Percentiles rank a stretch among this genome's conserved stretches.
These are phyloP conservation scores for Carapus acus DNA, from an alignment of 2,797 vertebrate species.

Conservation along the genomic window DNA sequence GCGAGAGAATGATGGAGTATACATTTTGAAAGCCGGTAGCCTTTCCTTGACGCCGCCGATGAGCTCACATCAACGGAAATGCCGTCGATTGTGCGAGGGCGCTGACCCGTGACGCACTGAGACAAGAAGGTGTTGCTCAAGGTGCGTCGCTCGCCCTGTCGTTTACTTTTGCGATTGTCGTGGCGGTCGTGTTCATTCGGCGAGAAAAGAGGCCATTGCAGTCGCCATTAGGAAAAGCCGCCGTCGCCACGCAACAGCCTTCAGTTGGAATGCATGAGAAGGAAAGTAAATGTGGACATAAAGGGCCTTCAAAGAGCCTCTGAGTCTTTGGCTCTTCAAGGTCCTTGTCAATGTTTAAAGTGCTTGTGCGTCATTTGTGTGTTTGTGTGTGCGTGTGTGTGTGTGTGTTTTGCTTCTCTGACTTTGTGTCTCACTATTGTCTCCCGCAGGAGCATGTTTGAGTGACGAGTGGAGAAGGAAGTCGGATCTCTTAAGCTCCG, in stretches of 20 bases:
- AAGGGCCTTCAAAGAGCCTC: too few relatives aligned
- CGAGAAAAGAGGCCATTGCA: too few relatives aligned
- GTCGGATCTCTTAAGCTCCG: constrained; percentile 66
- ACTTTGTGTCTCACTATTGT: constrained; percentile 23
- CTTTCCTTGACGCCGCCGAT: constrained; percentile 24
- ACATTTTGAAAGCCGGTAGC: constrained; percentile 23
- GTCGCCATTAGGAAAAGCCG: too few relatives aligned
- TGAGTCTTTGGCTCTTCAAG: too few relatives aligned
- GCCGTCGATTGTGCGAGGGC: constrained; percentile 21
- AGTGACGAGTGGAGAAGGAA: constrained; percentile 60
- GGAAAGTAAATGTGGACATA: too few relatives aligned
- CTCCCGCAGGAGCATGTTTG: constrained; percentile 62
- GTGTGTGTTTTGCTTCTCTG: too few relatives aligned
- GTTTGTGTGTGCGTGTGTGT: constrained; percentile 37
- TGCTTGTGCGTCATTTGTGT: constrained; percentile 13
- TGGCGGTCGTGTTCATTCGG: too few relatives aligned
- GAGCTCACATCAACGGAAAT: constrained; percentile 12
- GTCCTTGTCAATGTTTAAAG: too few relatives aligned
- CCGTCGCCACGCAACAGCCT: too few relatives aligned
- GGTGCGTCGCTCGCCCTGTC: too few relatives aligned
- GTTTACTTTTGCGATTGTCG: too few relatives aligned
- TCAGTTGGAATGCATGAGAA: too few relatives aligned
- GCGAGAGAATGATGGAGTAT: background rate
- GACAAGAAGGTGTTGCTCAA: constrained; percentile 21
- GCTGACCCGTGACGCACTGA: constrained; percentile 19